Percentiles rank a stretch among this genome's conserved stretches.
These are phyloP conservation scores for Tetramorium bicarinatum DNA, from an alignment of 2,888 invertebrate species.

Conservation along the genomic window DNA sequence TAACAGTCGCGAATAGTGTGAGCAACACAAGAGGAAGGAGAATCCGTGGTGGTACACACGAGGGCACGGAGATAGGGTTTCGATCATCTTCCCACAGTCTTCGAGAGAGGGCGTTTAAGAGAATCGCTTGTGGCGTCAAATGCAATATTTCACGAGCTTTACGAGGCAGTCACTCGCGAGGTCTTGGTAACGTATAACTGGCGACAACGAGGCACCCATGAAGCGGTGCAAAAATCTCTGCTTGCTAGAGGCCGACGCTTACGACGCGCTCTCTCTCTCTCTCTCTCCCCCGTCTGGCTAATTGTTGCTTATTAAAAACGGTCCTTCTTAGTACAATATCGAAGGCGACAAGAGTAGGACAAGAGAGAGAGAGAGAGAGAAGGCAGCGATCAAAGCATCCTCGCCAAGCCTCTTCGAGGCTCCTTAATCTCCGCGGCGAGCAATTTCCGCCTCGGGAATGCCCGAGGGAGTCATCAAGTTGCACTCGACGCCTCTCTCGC, in stretches of 20 bases:
- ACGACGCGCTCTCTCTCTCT: background rate
- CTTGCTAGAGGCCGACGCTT: background rate
- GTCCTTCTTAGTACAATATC: slow-evolving; percentile 59
- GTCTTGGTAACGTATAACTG: slow-evolving; percentile 68
- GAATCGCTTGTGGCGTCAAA: slow-evolving; percentile 73
- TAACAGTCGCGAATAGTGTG: background rate
- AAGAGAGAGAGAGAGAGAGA: background rate
- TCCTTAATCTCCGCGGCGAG: slow-evolving; percentile 49
- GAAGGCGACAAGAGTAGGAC: background rate
- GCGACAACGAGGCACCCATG: slow-evolving; percentile 64
- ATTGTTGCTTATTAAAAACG: slow-evolving; percentile 85
- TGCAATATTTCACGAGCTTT: slow-evolving; percentile 81
- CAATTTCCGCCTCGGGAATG: slow-evolving; percentile 49
- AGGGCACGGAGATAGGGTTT: slow-evolving; percentile 37
- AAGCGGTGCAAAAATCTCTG: slow-evolving; percentile 52
- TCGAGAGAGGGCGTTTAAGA: slow-evolving; percentile 64
- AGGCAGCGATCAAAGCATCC: slow-evolving; percentile 42
- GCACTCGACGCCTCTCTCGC: slow-evolving; percentile 36
- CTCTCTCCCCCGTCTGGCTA: slow-evolving; percentile 22
- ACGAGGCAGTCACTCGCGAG: slow-evolving; percentile 78
- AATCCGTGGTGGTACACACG: slow-evolving; percentile 23
- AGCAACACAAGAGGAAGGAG: background rate
- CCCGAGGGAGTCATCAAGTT: slow-evolving; percentile 36
- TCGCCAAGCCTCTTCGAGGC: slow-evolving; percentile 2
- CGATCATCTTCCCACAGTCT: slow-evolving; percentile 63